A percentile compares a stretch with the other conserved stretches of the same genome.
Evolutionary conservation across 1,140 invertebrate genomes (phyloP).

Genomic region (Leptonema lineaticorne): DNA sequence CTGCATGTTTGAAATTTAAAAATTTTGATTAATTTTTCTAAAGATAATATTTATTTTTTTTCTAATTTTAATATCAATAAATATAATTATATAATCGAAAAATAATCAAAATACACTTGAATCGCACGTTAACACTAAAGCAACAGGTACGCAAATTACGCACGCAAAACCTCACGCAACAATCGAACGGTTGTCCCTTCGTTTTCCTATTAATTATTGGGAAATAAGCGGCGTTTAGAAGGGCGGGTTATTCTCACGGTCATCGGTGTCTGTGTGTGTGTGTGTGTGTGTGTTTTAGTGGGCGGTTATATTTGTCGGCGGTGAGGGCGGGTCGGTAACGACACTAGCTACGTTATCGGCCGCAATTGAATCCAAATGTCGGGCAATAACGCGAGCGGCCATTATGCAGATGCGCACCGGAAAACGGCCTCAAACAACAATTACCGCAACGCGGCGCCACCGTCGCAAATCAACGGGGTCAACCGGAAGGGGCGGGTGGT

Average conservation of each 20-base stretch:
- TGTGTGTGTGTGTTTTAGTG: too few relatives aligned
- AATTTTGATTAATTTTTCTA: too few relatives aligned
- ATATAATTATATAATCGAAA: too few relatives aligned
- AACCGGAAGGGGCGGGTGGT: not conserved
- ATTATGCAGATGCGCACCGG: slow-evolving; percentile 11
- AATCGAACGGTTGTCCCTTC: not conserved
- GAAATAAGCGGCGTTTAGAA: not conserved
- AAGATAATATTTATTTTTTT: too few relatives aligned
- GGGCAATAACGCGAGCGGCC: slow-evolving; percentile 6
- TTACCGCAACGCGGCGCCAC: slow-evolving; percentile 7
- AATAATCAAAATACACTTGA: too few relatives aligned
- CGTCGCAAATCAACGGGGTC: not conserved
- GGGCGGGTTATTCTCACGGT: too few relatives aligned
- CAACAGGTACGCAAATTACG: not conserved
- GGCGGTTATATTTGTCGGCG: not conserved
- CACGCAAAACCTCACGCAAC: not conserved
- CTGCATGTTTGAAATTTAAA: too few relatives aligned
- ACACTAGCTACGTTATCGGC: not conserved
- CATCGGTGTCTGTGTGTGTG: too few relatives aligned
- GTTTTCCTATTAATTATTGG: not conserved
- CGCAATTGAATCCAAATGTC: slow-evolving; percentile 12
- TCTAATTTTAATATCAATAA: too few relatives aligned
- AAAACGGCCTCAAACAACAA: slow-evolving; percentile 9
- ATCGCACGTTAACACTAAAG: too few relatives aligned
- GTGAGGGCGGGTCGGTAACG: not conserved